A percentile compares a stretch with the other conserved stretches of the same genome.
These are phyloP conservation scores for Pangasius djambal DNA, from an alignment of 2,797 vertebrate genomes.

Conservation along the genomic window DNA sequence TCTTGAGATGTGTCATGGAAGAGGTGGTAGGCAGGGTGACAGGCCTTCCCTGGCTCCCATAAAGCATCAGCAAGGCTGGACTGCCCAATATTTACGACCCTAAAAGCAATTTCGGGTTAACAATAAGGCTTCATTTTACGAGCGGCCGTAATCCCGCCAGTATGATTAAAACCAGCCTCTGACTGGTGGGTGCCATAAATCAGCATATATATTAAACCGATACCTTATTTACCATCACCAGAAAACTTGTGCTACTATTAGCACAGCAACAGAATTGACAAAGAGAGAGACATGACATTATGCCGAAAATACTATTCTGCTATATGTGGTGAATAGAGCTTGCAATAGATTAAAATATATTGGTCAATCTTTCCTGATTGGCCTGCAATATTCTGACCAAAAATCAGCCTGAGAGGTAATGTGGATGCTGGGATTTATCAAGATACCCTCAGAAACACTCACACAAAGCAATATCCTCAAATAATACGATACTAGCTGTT, in stretches of 20 bases:
- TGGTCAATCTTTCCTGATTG: background rate
- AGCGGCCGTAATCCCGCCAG: slow-evolving; percentile 68
- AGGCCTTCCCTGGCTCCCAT: slow-evolving; percentile 57
- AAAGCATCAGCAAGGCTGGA: slow-evolving; percentile 72
- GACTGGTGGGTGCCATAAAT: slow-evolving; percentile 66
- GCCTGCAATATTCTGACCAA: background rate
- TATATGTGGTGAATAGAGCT: background rate
- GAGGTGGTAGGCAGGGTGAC: slow-evolving; percentile 50
- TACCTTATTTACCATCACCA: slow-evolving; percentile 55
- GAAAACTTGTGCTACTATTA: slow-evolving; percentile 25
- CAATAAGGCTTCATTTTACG: slow-evolving; percentile 72
- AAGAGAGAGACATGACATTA: background rate
- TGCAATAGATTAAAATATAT: background rate
- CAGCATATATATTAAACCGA: slow-evolving; percentile 46
- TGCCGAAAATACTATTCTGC: background rate
- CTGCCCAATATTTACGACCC: slow-evolving; percentile 72
- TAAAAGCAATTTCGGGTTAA: slow-evolving; percentile 75
- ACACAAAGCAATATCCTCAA: background rate
- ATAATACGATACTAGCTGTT: background rate
- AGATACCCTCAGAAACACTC: background rate
- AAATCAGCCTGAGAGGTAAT: background rate
- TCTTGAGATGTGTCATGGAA: slow-evolving; percentile 62
- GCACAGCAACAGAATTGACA: background rate
- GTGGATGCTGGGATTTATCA: background rate
- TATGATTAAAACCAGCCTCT: slow-evolving; percentile 74